Base-by-base conservation (phyloP, 64 coral and sea anemone species). In the Montipora efflorescens region DNA sequence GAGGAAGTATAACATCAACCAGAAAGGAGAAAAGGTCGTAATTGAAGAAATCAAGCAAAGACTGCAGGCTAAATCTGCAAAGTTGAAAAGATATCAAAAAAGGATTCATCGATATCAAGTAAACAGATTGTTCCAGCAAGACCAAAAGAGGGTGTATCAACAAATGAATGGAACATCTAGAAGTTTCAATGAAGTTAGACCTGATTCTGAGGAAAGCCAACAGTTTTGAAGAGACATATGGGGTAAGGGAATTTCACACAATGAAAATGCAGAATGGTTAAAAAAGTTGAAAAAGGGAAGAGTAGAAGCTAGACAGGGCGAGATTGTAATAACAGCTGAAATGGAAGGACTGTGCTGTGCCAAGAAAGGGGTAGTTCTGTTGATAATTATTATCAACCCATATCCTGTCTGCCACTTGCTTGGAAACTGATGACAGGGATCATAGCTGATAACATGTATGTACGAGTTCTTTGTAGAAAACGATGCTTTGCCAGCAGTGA, bases 331-430 rank as follows among this genome's bases (percentile, higher is more conserved):
- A 88, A 76, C 87, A 88, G 43, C 72, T 88, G 87, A 88, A 88
- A 88, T 89, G 87, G 87, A 75, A 89, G 87, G 73, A 89, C 87
- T 89, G 87, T 61, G 87, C n/a, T 77, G 87, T 89, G 87, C 87
- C 75, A 59, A 78, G 87, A 90, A 74, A 90, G 57, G 53, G 86
- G 67, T 74, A 74, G 45, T 88, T 45, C 18, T 48, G 7, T 47
- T 48, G 45, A 48, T 75, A 88, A 88, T 36, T 36, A 0, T 50
- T 88, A 88, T 73, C n/a, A 36, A 71, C 86, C 67, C 12, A 88
- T 75, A 72, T 59, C 81, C 52, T 84, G 81, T 84, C 81, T 84
- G 28, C 81, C 81, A 67, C 55, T 85, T 67, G 82, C 9, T 68
- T 85, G 82, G 57, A 85, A 85, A 85, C 82, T 85, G 82, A 85